These are phyloP conservation scores for Melanotus villosus DNA, from an alignment of 2,888 invertebrate species.

Conservation along the genomic window DNA sequence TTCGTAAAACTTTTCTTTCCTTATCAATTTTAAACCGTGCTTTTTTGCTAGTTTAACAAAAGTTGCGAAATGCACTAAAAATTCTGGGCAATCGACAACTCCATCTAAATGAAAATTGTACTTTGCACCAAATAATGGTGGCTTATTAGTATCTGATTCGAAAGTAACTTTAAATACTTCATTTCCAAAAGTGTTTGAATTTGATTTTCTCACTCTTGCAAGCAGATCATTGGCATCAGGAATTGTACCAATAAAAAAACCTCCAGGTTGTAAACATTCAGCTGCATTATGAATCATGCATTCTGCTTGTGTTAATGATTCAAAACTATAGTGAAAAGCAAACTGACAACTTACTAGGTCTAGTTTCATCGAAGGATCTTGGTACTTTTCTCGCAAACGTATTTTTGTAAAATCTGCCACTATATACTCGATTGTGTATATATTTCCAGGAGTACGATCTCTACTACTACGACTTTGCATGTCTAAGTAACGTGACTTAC, in stretches of 20 bases:
- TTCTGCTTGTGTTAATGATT: slow-evolving; percentile 89
- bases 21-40: slow-evolving; percentile 79
- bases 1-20: slow-evolving; percentile 82
- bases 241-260: slow-evolving; percentile 97
- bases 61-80: slow-evolving; percentile 93
- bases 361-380: slow-evolving; percentile 83
- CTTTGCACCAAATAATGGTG: slow-evolving; percentile 94
- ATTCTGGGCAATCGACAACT: slow-evolving; percentile 98
- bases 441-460: slow-evolving; percentile 62
- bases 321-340: slow-evolving; percentile 97
- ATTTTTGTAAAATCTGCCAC: slow-evolving; percentile 93
- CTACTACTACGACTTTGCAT: slow-evolving; percentile 67
- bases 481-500: slow-evolving; percentile 86
- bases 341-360: slow-evolving; percentile 98
- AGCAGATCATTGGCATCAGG: slow-evolving; percentile 95
- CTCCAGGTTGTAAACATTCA: slow-evolving; percentile 90
- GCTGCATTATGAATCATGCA: slow-evolving; percentile 94
- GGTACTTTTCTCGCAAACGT: slow-evolving; percentile 81
- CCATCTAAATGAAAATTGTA: slow-evolving; percentile 97
- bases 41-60: slow-evolving; percentile 81
- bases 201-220: slow-evolving; percentile 76
- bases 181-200: slow-evolving; percentile 80
- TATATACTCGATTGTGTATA: slow-evolving; percentile 91
- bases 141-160: slow-evolving; percentile 76
- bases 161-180: slow-evolving; percentile 83